Base-by-base conservation (phyloP, 2,888 invertebrate genomes). In the Cosmopolites sordidus region DNA sequence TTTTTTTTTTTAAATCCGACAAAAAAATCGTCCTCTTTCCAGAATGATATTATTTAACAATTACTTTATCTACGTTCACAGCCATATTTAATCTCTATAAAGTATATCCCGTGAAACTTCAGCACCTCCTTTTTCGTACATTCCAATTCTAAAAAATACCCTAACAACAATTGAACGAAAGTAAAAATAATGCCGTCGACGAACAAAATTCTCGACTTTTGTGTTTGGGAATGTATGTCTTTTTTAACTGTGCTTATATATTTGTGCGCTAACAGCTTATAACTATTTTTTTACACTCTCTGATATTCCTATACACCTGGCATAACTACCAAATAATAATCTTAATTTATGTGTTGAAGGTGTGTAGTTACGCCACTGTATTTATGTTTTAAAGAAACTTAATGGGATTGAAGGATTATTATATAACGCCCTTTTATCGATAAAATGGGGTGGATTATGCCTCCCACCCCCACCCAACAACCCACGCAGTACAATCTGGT, bases 41-140 rank as follows among this genome's bases (percentile, higher is more conserved):
- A 22, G 22, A 22, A 22, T 22, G 22, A 22, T 22, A 22, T 22
- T 22, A 22, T 22, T 33, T 33, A 33, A 33, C 33, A 33, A 33
- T 33, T 33, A 33, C 14, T 41, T 41, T 41, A 16, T 14, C 41
- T 17, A 41, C 18, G 3, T 41, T 58, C 58, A 58, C 58, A 58
- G 58, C 58, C 58, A 58, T 54, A 48, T 58, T 58, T 16, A 51
- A 44, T 33, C 33, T 33, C 33, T 33, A 11, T 33, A 33, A 12
- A 9, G 33, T 12, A 12, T 33, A 33, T 33, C 33, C 33, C 33
- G 33, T 33, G 33, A 33, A 11, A 33, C 22, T 22, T 22, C 33
- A 33, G 33, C 33, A 33, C 33, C 33, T 33, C n/a, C 11, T 33
- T 8, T 33, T 33, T 12, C 11, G 11, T 33, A 33, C 33, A 12